phyloP scores from a whole-genome alignment of 2,797 vertebrate genomes.

The Phoxinus dragarum region DNA sequence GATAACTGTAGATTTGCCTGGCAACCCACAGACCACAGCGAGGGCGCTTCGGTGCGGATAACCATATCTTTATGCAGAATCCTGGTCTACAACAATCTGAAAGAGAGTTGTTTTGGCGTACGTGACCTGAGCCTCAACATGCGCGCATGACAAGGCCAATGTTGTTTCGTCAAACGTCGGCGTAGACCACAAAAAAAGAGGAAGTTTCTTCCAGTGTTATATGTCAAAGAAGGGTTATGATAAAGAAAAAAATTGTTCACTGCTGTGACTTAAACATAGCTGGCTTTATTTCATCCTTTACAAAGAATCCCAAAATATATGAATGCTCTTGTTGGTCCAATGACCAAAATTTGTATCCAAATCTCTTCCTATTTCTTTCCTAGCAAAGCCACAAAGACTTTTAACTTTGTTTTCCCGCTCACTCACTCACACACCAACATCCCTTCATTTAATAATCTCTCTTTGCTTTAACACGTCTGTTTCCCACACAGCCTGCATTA shows the following conservation, averaged over 20 bases:
- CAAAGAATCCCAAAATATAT: neutral
- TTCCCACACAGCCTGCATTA: constrained; percentile 13
- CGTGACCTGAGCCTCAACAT: constrained; percentile 13
- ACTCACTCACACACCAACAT: neutral
- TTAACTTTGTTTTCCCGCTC: neutral
- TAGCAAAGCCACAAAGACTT: neutral
- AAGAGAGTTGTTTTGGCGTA: neutral
- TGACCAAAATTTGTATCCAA: neutral
- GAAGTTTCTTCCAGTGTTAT: neutral
- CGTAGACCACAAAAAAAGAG: neutral
- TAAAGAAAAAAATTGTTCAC: neutral
- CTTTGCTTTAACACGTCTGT: neutral
- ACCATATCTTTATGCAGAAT: constrained; percentile 17
- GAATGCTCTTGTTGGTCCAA: neutral
- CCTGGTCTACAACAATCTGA: neutral
- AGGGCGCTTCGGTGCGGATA: neutral
- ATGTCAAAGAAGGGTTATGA: constrained; percentile 10
- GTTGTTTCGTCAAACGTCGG: neutral
- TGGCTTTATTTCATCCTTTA: neutral
- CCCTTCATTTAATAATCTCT: neutral
- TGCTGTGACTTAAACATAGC: neutral
- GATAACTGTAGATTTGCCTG: constrained; percentile 32
- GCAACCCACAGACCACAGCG: constrained; percentile 34
- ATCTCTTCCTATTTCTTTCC: neutral
- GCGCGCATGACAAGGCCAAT: neutral